Base-by-base conservation (phyloP, 1,140 invertebrate species). In the Zaprionus ornatus region DNA sequence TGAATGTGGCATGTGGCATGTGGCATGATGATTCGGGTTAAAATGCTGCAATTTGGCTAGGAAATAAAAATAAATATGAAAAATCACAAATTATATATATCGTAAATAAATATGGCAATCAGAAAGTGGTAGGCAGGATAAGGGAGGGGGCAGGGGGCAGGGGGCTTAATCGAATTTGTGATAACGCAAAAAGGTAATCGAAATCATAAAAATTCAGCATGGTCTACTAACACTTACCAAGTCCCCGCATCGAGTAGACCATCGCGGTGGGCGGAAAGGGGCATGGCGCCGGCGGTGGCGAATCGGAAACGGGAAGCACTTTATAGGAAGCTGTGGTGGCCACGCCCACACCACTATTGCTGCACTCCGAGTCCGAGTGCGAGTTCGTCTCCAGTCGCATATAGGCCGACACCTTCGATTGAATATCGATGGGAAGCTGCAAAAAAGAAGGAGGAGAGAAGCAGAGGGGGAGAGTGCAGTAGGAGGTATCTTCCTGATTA, bases 341-440 rank as follows among this genome's bases (percentile, higher is more conserved):
- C 68, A 90, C 77, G 66, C 92, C 92, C 64, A 92, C 84, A 45
- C 91, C 90, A 61, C 91, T 92, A 52, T 85, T 90, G 52, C 92
- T 92, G 65, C 92, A 92, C 74, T 92, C 91, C 48, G 91, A 90
- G 68, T 93, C 74, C 78, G 93, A 91, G 91, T 94, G 93, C 78
- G 94, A 93, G 94, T 95, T 94, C 91, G 96, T 94, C 91, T 95
- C 95, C 52, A 94, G 93, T 84, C 95, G 94, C 69, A 97, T 95
- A 83, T 97, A 97, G 17, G 95, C 95, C 48, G 96, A 95, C 2
- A 98, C 97, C 93, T 98, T 96, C 25, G 97, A 95, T 93, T 99
- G 98, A 50, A 98, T 95, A 88, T 98, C 98, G 35, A 95, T 93
- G 54, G 98, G 97, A 87, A 99, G 94, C 98, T 99, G 19, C 23